phyloP scores from a whole-genome alignment of 2,113 vertebrate species.

The Forbesichthys agassizii region DNA sequence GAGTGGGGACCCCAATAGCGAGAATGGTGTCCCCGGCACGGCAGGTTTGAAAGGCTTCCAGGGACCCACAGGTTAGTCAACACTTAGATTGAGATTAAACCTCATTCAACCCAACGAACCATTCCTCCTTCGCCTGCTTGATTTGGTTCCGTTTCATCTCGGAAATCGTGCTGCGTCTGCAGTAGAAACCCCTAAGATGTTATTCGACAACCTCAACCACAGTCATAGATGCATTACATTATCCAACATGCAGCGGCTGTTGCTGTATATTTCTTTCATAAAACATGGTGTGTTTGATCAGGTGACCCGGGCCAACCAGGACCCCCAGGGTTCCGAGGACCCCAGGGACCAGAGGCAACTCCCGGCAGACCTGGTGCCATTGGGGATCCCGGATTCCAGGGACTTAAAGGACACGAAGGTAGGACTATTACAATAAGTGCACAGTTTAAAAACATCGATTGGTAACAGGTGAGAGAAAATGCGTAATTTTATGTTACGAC shows the following conservation, averaged over 20 bases:
- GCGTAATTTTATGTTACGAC: no score
- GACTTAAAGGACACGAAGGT: conserved; percentile 85
- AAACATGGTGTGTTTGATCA: conserved; percentile 50
- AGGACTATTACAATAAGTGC: conserved; percentile 12
- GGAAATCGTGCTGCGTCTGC: no score
- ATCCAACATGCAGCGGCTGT: background rate
- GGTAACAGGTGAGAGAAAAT: no score
- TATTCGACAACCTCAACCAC: no score
- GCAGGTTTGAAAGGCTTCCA: conserved; percentile 80
- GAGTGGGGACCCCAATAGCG: conserved; percentile 77
- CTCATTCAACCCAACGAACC: background rate
- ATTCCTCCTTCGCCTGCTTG: no score
- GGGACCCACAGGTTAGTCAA: conserved; percentile 82
- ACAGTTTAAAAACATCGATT: no score
- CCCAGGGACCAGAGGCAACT: conserved; percentile 74
- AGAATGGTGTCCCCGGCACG: conserved; percentile 76
- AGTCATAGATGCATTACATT: background rate
- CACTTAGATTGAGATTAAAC: background rate
- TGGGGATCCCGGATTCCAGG: conserved; percentile 82
- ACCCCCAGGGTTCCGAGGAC: conserved; percentile 77
- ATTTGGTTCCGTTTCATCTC: no score
- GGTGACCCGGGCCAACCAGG: conserved; percentile 83
- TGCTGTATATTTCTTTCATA: background rate
- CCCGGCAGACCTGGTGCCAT: conserved; percentile 78
- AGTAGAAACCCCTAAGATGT: no score